Evolutionary conservation across 1,140 invertebrate genomes (phyloP).

Genomic region (Philopotamus ludificatus): DNA sequence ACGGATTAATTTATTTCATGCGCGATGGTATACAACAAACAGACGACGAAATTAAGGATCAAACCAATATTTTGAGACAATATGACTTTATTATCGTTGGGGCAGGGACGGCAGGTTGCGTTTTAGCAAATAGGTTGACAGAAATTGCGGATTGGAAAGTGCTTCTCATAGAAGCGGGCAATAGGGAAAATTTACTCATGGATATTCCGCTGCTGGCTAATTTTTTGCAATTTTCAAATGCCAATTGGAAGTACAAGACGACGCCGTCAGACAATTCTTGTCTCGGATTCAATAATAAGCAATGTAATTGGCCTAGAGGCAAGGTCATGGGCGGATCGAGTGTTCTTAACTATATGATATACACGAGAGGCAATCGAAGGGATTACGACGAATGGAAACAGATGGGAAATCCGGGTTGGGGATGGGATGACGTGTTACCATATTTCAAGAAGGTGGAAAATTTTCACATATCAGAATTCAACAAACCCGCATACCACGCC

Average conservation of each 20-base stretch:
- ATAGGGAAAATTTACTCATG: slow-evolving; percentile 62
- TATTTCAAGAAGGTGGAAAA: slow-evolving; percentile 80
- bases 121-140: slow-evolving; percentile 63
- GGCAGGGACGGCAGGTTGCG: slow-evolving; percentile 71
- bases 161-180: slow-evolving; percentile 69
- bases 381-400: slow-evolving; percentile 80
- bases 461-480: slow-evolving; percentile 43
- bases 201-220: slow-evolving; percentile 66
- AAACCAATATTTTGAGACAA: slow-evolving; percentile 43
- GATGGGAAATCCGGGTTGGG: slow-evolving; percentile 79
- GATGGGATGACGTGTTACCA: slow-evolving; percentile 75
- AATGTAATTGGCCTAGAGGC: slow-evolving; percentile 71
- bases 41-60: slow-evolving; percentile 47
- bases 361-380: slow-evolving; percentile 71
- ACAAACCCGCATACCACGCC: slow-evolving; percentile 48
- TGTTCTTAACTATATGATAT: slow-evolving; percentile 89
- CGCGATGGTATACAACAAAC: slow-evolving; percentile 28
- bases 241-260: slow-evolving; percentile 69
- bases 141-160: slow-evolving; percentile 56
- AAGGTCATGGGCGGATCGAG: slow-evolving; percentile 84
- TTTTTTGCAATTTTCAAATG: slow-evolving; percentile 59
- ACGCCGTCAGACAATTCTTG: slow-evolving; percentile 58
- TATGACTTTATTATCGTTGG: slow-evolving; percentile 70
- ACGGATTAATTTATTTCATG: slow-evolving; percentile 21
- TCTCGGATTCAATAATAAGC: slow-evolving; percentile 58